These are phyloP conservation scores for Scaptomyza hsui DNA, from an alignment of 1,140 invertebrate genomes.

Conservation along the genomic window DNA sequence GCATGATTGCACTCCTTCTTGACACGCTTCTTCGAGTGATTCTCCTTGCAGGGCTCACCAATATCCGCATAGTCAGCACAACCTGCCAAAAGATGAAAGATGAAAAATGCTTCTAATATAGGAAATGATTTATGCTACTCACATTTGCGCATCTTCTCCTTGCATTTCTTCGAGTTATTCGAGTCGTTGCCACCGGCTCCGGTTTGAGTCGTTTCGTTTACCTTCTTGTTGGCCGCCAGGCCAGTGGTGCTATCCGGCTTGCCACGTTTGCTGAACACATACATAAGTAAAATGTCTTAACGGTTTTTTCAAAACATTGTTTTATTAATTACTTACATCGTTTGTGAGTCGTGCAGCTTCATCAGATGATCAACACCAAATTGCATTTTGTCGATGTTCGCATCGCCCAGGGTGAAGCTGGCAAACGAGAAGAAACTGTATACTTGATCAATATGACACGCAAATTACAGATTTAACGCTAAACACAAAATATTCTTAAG, in stretches of 20 bases:
- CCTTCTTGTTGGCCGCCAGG: conserved; percentile 46
- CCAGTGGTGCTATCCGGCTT: conserved; percentile 68
- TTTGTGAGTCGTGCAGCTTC: conserved; percentile 72
- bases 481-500: background rate
- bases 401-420: conserved; percentile 71
- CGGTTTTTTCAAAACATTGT: background rate
- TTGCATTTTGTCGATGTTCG: conserved; percentile 77
- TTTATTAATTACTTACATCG: conserved; percentile 54
- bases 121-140: conserved; percentile 5
- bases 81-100: conserved; percentile 36
- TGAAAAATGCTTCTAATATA: background rate
- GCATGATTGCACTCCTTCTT: conserved; percentile 83
- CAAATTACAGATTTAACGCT: background rate
- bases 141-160: conserved; percentile 81
- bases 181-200: conserved; percentile 38
- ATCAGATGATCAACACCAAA: conserved; percentile 78
- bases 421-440: conserved; percentile 13
- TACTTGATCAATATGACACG: background rate
- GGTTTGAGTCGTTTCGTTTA: conserved; percentile 44
- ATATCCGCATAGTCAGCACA: conserved; percentile 81
- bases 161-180: conserved; percentile 68
- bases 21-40: conserved; percentile 78
- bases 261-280: conserved; percentile 58
- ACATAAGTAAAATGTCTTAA: background rate
- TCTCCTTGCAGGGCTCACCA: conserved; percentile 78